Percentiles rank a stretch among this genome's conserved stretches.
Conservation (phyloP, 2,888 invertebrate genomes). For the Neoaliturus tenellus region DNA sequence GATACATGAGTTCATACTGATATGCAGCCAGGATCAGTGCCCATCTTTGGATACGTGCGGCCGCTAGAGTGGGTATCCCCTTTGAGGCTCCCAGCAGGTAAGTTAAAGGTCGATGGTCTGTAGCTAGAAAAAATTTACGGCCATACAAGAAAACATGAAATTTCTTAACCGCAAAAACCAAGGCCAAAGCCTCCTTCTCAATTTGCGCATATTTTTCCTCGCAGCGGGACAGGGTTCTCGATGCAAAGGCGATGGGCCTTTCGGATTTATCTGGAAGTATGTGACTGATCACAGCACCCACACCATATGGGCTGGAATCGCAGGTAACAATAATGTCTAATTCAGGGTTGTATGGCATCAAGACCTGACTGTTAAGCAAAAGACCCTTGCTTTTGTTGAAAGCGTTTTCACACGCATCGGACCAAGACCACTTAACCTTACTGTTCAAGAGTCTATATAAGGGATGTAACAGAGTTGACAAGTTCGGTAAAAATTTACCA, state of each 20-base stretch:
- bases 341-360: background rate
- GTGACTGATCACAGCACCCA: background rate
- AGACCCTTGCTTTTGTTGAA: background rate
- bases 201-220: constrained; percentile 70
- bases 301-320: background rate
- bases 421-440: background rate
- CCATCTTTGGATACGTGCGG: constrained; percentile 47
- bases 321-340: background rate
- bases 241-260: background rate
- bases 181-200: constrained; percentile 70
- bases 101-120: constrained; percentile 70
- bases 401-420: background rate
- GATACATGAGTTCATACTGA: constrained; percentile 30
- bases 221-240: no score
- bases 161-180: constrained; percentile 71
- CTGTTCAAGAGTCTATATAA: background rate
- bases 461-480: background rate
- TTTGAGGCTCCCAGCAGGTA: constrained; percentile 65
- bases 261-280: background rate
- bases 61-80: constrained; percentile 18
- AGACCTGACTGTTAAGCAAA: background rate
- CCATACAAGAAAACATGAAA: constrained; percentile 72
- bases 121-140: constrained; percentile 70
- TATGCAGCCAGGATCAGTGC: constrained; percentile 34
- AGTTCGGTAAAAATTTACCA: background rate